These are phyloP conservation scores for Cotesia chilonis DNA, from an alignment of 1,140 invertebrate genomes.

Conservation along the genomic window DNA sequence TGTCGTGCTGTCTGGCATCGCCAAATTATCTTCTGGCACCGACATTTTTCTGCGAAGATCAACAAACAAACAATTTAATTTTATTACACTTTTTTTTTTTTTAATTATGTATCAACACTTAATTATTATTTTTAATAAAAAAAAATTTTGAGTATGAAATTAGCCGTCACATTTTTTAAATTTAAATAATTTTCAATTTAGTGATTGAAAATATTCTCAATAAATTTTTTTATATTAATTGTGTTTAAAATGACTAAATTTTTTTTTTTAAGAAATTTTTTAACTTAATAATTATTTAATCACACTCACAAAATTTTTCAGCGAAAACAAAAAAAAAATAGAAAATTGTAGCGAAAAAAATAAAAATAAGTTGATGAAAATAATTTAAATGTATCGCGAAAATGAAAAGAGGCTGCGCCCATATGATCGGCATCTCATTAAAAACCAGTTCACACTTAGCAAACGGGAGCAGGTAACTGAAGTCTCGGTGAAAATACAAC, in stretches of 20 bases:
- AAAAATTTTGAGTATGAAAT: neutral
- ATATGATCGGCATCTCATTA: constrained; percentile 55
- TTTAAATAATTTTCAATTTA: no score
- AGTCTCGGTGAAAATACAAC: no score
- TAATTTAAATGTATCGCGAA: constrained; percentile 23
- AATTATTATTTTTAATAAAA: no score
- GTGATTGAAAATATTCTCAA: no score
- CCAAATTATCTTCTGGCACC: constrained; percentile 64
- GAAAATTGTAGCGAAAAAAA: neutral
- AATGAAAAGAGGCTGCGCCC: constrained; percentile 43
- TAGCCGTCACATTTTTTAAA: neutral
- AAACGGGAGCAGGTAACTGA: constrained; percentile 33
- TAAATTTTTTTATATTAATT: no score
- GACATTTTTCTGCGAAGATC: constrained; percentile 55
- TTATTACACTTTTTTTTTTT: no score
- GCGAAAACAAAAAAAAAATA: constrained; percentile 20
- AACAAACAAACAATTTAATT: neutral
- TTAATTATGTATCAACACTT: no score
- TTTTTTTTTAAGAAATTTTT: no score
- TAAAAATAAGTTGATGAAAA: neutral
- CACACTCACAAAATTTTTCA: neutral
- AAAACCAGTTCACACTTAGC: constrained; percentile 42
- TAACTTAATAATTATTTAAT: no score
- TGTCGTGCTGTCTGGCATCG: constrained; percentile 68
- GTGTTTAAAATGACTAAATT: no score